Conservation (phyloP, 1,140 invertebrate genomes). For the Thrips palmi region DNA sequence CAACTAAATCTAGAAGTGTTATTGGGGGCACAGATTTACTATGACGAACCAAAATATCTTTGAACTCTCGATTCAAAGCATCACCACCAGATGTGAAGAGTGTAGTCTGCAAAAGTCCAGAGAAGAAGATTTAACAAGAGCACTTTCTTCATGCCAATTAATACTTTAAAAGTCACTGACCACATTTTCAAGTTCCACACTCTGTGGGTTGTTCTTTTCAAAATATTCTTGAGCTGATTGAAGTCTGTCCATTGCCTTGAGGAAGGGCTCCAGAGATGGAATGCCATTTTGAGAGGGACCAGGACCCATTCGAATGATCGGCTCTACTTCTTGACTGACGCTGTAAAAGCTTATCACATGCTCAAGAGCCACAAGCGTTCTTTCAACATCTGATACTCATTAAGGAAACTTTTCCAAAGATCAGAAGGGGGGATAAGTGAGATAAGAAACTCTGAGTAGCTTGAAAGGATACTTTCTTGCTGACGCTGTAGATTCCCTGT, state of each 20-base stretch:
- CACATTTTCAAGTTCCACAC: conserved; percentile 84
- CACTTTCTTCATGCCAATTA: background rate
- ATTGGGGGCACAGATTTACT: conserved; percentile 73
- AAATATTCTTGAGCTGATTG: conserved; percentile 81
- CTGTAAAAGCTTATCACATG: conserved; percentile 80
- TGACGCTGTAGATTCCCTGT: conserved; percentile 78
- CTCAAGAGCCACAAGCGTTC: conserved; percentile 59
- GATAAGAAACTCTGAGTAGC: background rate
- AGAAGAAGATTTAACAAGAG: background rate
- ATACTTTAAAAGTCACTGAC: no score
- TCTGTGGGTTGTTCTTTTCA: conserved; percentile 80
- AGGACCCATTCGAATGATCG: conserved; percentile 56
- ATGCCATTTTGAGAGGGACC: conserved; percentile 27
- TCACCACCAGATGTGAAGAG: conserved; percentile 54
- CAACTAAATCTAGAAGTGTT: conserved; percentile 65
- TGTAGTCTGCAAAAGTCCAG: conserved; percentile 33
- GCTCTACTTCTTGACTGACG: conserved; percentile 69
- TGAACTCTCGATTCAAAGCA: conserved; percentile 69
- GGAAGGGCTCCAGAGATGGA: conserved; percentile 45
- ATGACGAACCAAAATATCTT: conserved; percentile 65
- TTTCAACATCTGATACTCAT: conserved; percentile 43
- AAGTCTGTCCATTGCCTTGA: conserved; percentile 68
- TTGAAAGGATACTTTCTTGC: conserved; percentile 65
- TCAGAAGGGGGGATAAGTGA: background rate
- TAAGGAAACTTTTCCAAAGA: conserved; percentile 1